phyloP scores from a whole-genome alignment of 1,140 invertebrate species.

The Maniola jurtina region DNA sequence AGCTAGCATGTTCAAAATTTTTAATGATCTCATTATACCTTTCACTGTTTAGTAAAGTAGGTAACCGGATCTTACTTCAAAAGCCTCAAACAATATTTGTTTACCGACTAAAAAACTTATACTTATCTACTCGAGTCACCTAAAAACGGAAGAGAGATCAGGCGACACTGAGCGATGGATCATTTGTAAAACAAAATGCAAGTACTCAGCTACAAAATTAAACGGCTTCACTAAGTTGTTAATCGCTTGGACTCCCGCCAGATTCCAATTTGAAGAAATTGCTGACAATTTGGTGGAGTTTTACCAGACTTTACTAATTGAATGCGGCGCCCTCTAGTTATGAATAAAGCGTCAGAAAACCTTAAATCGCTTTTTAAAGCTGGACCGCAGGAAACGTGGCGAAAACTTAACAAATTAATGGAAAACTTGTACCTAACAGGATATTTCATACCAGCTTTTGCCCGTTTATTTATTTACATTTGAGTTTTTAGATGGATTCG shows the following conservation, averaged over 20 bases:
- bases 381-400: neutral
- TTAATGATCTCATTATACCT: too few relatives aligned
- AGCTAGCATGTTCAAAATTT: neutral
- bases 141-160: neutral
- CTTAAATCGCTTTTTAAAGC: neutral
- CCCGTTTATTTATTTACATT: too few relatives aligned
- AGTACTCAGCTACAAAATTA: conserved; percentile 66
- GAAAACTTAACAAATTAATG: neutral
- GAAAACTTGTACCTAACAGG: neutral
- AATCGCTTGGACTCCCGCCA: conserved; percentile 64
- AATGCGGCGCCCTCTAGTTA: conserved; percentile 9
- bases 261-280: conserved; percentile 64
- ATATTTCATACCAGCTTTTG: too few relatives aligned
- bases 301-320: conserved; percentile 43
- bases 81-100: too few relatives aligned
- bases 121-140: neutral
- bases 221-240: conserved; percentile 71
- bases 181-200: conserved; percentile 40
- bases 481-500: too few relatives aligned
- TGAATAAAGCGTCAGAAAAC: conserved; percentile 8
- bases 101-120: neutral
- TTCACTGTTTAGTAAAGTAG: too few relatives aligned
- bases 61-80: too few relatives aligned
- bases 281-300: conserved; percentile 52
- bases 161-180: neutral